Percentiles rank a stretch among this genome's conserved stretches.
These are phyloP conservation scores for Petrophora chlorosata DNA, from an alignment of 2,888 invertebrate species.

Conservation along the genomic window DNA sequence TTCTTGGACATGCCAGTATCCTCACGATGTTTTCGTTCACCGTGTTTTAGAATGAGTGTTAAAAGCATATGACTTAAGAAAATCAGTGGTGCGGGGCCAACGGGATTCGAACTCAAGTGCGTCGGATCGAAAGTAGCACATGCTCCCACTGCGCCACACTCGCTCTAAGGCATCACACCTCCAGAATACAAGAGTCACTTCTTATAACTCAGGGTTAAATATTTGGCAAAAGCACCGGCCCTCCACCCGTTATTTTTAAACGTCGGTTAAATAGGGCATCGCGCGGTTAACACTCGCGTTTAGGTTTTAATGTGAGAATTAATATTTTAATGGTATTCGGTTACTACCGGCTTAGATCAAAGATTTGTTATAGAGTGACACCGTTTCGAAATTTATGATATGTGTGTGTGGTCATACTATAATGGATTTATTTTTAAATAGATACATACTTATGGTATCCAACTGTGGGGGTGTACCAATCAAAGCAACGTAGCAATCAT, in stretches of 20 bases:
- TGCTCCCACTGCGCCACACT: too few species aligned
- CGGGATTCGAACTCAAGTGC: too few species aligned
- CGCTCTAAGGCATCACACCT: too few species aligned
- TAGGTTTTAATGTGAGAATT: slow-evolving; percentile 37
- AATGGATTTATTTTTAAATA: neutral
- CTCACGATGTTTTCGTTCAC: too few species aligned
- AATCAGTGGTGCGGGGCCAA: too few species aligned
- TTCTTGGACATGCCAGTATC: too few species aligned
- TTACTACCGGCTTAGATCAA: slow-evolving; percentile 20
- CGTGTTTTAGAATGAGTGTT: too few species aligned
- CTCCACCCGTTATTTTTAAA: slow-evolving; percentile 67
- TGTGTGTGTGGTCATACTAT: slow-evolving; percentile 7
- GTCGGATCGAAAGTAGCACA: too few species aligned
- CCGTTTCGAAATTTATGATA: slow-evolving; percentile 1
- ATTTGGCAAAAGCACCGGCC: slow-evolving; percentile 49
- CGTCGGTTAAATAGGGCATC: slow-evolving; percentile 66
- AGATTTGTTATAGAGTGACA: slow-evolving; percentile 12
- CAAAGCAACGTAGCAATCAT: too few species aligned
- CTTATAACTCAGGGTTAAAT: slow-evolving; percentile 47
- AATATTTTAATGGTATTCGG: slow-evolving; percentile 23
- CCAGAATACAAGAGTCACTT: neutral
- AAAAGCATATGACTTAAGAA: too few species aligned
- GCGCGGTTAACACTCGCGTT: slow-evolving; percentile 52
- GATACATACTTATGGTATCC: too few species aligned
- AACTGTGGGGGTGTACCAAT: too few species aligned